Evolutionary conservation across 1,140 invertebrate species (phyloP).

Genomic region (Eriosoma lanigerum): DNA sequence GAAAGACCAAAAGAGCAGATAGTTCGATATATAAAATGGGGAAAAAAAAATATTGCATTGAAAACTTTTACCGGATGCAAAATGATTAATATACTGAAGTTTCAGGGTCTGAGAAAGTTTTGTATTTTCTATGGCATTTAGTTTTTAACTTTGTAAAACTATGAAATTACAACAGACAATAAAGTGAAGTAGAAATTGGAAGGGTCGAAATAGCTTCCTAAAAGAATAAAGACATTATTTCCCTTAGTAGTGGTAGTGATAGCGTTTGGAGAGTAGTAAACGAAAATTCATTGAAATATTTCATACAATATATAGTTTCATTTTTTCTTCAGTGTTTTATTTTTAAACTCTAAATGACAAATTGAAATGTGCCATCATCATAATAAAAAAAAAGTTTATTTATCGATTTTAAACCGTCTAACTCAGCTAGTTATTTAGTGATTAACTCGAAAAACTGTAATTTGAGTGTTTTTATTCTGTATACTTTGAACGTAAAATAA

Average conservation of each 20-base stretch:
- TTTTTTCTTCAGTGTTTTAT: background rate
- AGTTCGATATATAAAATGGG: background rate
- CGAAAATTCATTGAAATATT: background rate
- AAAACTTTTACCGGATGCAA: slow-evolving; percentile 38
- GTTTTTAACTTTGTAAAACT: slow-evolving; percentile 49
- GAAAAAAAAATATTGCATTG: slow-evolving; percentile 31
- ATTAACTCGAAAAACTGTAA: background rate
- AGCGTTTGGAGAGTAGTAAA: background rate
- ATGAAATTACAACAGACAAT: slow-evolving; percentile 44
- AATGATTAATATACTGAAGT: slow-evolving; percentile 50
- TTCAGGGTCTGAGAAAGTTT: slow-evolving; percentile 32
- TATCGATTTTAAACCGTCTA: background rate
- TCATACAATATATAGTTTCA: background rate
- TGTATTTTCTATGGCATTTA: slow-evolving; percentile 37
- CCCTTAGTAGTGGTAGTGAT: background rate
- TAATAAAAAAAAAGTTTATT: background rate
- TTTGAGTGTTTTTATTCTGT: background rate
- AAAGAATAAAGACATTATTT: slow-evolving; percentile 51
- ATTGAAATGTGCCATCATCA: background rate
- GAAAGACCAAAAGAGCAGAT: background rate
- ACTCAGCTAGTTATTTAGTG: background rate
- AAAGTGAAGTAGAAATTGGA: slow-evolving; percentile 1
- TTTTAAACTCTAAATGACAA: background rate
- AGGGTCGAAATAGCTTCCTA: slow-evolving; percentile 21
- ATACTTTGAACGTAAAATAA: background rate